Conservation (phyloP, 2,888 invertebrate genomes). For the Drosophila falleni region DNA sequence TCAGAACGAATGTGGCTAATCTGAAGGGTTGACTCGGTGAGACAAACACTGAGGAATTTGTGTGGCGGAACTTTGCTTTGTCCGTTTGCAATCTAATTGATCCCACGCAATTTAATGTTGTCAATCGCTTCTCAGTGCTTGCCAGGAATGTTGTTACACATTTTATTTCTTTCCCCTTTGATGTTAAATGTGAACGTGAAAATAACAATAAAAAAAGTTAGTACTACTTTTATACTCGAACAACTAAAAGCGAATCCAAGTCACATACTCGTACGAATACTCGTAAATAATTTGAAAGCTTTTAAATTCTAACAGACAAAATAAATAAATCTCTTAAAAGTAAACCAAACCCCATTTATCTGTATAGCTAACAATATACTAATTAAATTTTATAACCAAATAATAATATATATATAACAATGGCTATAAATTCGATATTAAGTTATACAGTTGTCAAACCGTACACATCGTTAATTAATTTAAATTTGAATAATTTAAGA, state of each 20-base stretch:
- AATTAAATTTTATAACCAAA: neutral
- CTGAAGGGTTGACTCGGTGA: constrained; percentile 25
- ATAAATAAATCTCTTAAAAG: neutral
- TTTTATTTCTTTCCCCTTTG: constrained; percentile 57
- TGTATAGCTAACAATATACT: neutral
- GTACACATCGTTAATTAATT: neutral
- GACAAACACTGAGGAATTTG: constrained; percentile 68
- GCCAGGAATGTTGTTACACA: constrained; percentile 53
- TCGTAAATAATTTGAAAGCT: constrained; percentile 21
- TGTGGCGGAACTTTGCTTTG: constrained; percentile 53
- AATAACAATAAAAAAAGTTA: constrained; percentile 36
- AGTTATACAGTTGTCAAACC: constrained; percentile 3
- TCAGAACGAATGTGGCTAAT: constrained; percentile 38
- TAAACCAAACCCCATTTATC: neutral
- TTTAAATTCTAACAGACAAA: constrained; percentile 8
- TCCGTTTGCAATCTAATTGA: constrained; percentile 71
- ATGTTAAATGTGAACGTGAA: constrained; percentile 52
- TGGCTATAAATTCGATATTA: neutral
- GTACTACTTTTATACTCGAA: constrained; percentile 21
- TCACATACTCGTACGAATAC: constrained; percentile 29
- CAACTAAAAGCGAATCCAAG: constrained; percentile 22
- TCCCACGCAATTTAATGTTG: constrained; percentile 57
- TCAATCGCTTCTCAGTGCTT: constrained; percentile 65
- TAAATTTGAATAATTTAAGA: neutral
- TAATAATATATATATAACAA: neutral